Percentiles rank a stretch among this genome's conserved stretches.
Conservation (phyloP, 2,797 vertebrate genomes). For the Streptopelia turtur region DNA sequence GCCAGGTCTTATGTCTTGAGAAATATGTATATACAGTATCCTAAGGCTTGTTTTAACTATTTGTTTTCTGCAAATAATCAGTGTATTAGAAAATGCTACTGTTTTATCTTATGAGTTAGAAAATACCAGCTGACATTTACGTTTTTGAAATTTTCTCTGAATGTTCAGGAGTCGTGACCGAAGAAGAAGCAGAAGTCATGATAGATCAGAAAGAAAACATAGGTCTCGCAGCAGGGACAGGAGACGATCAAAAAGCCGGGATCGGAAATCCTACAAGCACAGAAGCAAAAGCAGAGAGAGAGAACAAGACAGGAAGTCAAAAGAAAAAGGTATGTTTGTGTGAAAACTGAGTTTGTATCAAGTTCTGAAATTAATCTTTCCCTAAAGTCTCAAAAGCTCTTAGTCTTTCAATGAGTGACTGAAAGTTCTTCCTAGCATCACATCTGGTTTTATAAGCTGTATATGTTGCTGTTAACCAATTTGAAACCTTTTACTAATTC, state of each 20-base stretch:
- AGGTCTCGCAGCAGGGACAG: conserved; percentile 93
- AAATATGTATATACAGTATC: background rate
- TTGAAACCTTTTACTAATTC: background rate
- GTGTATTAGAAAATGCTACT: background rate
- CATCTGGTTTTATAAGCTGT: background rate
- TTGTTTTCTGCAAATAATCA: background rate
- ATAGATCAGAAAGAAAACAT: conserved; percentile 92
- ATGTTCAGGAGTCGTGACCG: conserved; percentile 82
- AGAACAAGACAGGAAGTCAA: conserved; percentile 92
- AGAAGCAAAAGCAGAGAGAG: conserved; percentile 93
- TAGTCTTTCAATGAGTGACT: background rate
- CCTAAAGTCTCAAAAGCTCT: background rate
- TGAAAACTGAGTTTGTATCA: conserved; percentile 8
- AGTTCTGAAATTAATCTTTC: background rate
- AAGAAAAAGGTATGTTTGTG: conserved; percentile 91
- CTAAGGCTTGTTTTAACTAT: background rate
- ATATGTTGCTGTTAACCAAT: background rate
- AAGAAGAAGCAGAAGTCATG: conserved; percentile 89
- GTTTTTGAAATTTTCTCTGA: conserved; percentile 13
- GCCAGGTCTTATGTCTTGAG: background rate
- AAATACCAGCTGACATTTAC: background rate
- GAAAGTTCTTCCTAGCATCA: background rate
- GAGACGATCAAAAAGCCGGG: conserved; percentile 92
- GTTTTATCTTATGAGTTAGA: background rate
- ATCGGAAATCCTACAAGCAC: conserved; percentile 92